These are phyloP conservation scores for Allophyes oxyacanthae DNA, from an alignment of 2,888 invertebrate genomes.

Conservation along the genomic window DNA sequence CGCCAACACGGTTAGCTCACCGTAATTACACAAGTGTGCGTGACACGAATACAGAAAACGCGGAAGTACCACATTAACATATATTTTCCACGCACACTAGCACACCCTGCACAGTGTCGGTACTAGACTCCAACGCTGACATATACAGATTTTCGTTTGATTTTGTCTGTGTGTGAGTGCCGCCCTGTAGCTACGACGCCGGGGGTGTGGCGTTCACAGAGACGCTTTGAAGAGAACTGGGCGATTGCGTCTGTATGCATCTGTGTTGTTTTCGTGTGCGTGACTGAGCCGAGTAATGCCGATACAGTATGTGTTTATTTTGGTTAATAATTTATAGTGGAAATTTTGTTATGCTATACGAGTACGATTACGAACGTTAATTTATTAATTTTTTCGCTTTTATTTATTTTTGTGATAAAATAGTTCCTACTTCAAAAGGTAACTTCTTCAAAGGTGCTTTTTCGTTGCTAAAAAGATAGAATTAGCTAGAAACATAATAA, in stretches of 20 bases:
- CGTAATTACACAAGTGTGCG: conserved; percentile 63
- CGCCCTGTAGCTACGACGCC: conserved; percentile 73
- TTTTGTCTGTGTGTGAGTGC: conserved; percentile 71
- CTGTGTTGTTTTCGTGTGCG: conserved; percentile 46
- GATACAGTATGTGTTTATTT: conserved; percentile 61
- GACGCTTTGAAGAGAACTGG: conserved; percentile 64
- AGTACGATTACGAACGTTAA: too few relatives aligned
- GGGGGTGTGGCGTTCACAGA: conserved; percentile 81
- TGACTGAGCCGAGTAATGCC: conserved; percentile 57
- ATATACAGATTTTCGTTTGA: conserved; percentile 62
- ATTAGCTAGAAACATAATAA: too few relatives aligned
- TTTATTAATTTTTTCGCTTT: background rate
- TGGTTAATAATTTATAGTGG: conserved; percentile 35
- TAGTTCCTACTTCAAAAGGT: too few relatives aligned
- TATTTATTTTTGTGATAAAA: too few relatives aligned
- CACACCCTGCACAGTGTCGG: conserved; percentile 38
- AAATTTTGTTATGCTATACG: too few relatives aligned
- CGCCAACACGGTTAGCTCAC: conserved; percentile 33
- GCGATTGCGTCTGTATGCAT: conserved; percentile 63
- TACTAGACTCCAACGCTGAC: conserved; percentile 62
- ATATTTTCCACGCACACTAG: conserved; percentile 80
- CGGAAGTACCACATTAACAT: conserved; percentile 86
- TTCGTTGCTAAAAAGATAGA: conserved; percentile 9
- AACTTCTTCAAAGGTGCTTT: too few relatives aligned
- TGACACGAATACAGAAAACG: conserved; percentile 81